Evolutionary conservation across 35 echinoderm and acorn worm species (phyloP).

Genomic region (Ophioderma brevispina): DNA sequence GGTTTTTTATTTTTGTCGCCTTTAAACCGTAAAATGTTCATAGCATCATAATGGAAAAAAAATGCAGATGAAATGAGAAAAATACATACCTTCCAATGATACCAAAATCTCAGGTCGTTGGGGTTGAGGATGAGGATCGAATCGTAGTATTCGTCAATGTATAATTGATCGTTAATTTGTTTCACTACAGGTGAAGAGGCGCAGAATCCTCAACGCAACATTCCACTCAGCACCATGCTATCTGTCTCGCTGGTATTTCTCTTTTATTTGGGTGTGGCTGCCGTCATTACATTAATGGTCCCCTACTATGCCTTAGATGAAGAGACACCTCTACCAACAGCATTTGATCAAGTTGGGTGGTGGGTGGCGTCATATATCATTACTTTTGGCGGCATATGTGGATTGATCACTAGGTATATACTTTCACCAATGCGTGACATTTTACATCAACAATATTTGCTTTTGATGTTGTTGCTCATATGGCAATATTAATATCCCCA

Average conservation of each 20-base stretch:
- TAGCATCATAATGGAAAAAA: too few relatives aligned
- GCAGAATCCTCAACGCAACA: conserved; percentile 43
- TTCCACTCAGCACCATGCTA: conserved; percentile 57
- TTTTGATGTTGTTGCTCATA: too few relatives aligned
- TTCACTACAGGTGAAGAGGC: conserved; percentile 68
- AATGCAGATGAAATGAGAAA: too few relatives aligned
- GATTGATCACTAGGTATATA: conserved; percentile 57
- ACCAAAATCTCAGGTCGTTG: too few relatives aligned
- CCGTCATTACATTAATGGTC: conserved; percentile 65
- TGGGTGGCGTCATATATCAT: conserved; percentile 64
- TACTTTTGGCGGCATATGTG: conserved; percentile 55
- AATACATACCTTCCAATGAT: too few relatives aligned
- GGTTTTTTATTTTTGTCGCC: too few relatives aligned
- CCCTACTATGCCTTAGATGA: conserved; percentile 68
- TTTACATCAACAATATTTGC: too few relatives aligned
- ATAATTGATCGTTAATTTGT: not conserved
- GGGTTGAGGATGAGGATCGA: too few relatives aligned
- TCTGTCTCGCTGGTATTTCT: conserved; percentile 55
- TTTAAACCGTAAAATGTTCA: too few relatives aligned
- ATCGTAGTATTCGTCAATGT: too few relatives aligned
- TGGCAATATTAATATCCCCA: too few relatives aligned
- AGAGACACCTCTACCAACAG: conserved; percentile 53
- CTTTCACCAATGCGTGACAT: too few relatives aligned
- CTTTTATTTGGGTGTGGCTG: conserved; percentile 59
- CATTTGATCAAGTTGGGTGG: conserved; percentile 64